These are phyloP conservation scores for Serranochromis macrocephalus DNA, from an alignment of 2,113 vertebrate species.

Conservation along the genomic window DNA sequence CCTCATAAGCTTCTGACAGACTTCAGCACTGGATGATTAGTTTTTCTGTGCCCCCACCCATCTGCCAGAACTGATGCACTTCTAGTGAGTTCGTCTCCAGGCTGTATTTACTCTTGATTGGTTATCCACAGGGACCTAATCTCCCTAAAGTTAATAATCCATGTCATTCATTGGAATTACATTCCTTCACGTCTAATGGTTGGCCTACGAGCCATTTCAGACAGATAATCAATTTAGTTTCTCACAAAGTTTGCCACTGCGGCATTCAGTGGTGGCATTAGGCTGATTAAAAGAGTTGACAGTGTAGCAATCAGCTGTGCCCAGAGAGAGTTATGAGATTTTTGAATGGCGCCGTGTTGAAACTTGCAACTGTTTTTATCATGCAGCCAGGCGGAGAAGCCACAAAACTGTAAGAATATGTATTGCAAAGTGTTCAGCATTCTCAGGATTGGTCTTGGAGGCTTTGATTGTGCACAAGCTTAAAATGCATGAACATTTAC, in stretches of 20 bases:
- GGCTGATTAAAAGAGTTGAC: conserved; percentile 11
- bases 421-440: conserved; percentile 38
- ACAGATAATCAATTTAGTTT: neutral
- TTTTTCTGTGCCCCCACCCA: neutral
- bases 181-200: conserved; percentile 1
- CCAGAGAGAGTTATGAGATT: neutral
- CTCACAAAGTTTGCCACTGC: neutral
- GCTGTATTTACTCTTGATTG: conserved; percentile 9
- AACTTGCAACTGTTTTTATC: conserved; percentile 22
- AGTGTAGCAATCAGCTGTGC: neutral
- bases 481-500: neutral
- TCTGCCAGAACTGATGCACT: neutral
- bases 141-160: conserved; percentile 41
- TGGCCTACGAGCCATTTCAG: conserved; percentile 6
- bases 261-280: neutral
- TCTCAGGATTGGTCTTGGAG: conserved; percentile 8
- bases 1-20: neutral
- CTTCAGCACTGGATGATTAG: neutral
- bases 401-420: conserved; percentile 11
- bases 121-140: conserved; percentile 5
- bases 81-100: neutral
- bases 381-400: neutral
- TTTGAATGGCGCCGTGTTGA: neutral
- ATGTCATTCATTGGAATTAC: conserved; percentile 30
- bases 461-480: neutral